A percentile compares a stretch with the other conserved stretches of the same genome.
phyloP scores from a whole-genome alignment of 2,888 invertebrate genomes.

The Caenorhabditis wallacei region DNA sequence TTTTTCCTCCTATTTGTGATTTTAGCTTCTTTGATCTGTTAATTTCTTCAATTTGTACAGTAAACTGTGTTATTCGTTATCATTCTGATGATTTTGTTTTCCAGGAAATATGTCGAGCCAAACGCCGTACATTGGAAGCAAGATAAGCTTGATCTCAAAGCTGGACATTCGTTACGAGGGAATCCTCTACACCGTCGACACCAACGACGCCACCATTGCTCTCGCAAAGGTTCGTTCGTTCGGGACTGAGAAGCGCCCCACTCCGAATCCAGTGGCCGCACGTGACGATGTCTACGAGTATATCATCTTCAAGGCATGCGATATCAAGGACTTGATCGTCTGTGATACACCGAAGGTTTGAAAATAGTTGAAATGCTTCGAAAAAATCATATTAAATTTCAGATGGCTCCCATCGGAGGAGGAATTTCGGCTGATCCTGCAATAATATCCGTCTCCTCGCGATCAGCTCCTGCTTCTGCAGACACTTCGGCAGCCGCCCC shows the following conservation, averaged over 20 bases:
- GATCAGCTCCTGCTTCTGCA: constrained; percentile 70
- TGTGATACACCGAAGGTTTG: constrained; percentile 88
- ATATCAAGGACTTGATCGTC: constrained; percentile 98
- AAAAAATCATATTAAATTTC: no score
- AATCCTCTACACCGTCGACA: constrained; percentile 98
- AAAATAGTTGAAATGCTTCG: no score
- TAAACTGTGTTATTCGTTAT: no score
- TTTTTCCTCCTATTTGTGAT: no score
- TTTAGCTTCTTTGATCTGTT: no score
- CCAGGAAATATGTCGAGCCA: constrained; percentile 73
- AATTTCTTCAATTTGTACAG: no score
- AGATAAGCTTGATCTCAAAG: constrained; percentile 99
- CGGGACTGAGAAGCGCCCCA: constrained; percentile 98
- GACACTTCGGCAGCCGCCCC: constrained; percentile 72
- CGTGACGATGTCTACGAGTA: constrained; percentile 99
- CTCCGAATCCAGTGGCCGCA: constrained; percentile 95
- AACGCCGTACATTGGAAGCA: constrained; percentile 95
- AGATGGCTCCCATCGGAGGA: constrained; percentile 72
- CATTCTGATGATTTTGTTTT: no score
- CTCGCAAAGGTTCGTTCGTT: constrained; percentile 98
- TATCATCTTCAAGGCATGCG: constrained; percentile 94
- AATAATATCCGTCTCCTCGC: constrained; percentile 89
- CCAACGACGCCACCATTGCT: constrained; percentile 99
- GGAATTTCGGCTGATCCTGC: constrained; percentile 95
- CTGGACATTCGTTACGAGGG: constrained; percentile 99